phyloP scores from a whole-genome alignment of 2,113 vertebrate species.

The Scopus umbretta region DNA sequence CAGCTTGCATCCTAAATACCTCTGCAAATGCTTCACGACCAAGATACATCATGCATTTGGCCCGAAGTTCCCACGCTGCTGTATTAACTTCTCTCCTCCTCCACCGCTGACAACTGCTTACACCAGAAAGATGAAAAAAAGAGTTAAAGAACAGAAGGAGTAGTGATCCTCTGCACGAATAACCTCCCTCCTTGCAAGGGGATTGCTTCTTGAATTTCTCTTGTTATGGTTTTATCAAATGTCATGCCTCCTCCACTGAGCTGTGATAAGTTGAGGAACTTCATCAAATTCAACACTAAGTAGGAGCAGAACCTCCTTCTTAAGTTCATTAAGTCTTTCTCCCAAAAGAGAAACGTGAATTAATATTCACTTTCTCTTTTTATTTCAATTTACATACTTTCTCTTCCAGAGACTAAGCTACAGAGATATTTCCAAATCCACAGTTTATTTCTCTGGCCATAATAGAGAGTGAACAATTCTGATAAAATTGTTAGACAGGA shows the following conservation, averaged over 20 bases:
- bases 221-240: background rate
- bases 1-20: background rate
- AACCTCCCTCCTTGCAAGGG: background rate
- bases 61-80: background rate
- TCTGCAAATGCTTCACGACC: background rate
- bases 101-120: background rate
- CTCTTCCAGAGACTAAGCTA: background rate
- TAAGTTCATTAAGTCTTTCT: background rate
- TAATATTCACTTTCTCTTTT: background rate
- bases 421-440: background rate
- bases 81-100: background rate
- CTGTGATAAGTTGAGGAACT: background rate
- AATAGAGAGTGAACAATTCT: background rate
- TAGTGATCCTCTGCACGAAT: background rate
- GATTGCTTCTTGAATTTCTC: background rate
- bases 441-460: background rate
- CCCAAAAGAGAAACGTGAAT: background rate
- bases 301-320: conserved; percentile 31
- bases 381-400: background rate
- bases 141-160: background rate
- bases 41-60: background rate
- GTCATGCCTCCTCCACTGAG: background rate
- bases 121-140: background rate
- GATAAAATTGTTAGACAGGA: background rate
- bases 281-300: background rate